Evolutionary conservation across 2,113 vertebrate species (phyloP), one percentile per base, ranked within the genome.

Genomic region (Corydoras sp.): DNA sequence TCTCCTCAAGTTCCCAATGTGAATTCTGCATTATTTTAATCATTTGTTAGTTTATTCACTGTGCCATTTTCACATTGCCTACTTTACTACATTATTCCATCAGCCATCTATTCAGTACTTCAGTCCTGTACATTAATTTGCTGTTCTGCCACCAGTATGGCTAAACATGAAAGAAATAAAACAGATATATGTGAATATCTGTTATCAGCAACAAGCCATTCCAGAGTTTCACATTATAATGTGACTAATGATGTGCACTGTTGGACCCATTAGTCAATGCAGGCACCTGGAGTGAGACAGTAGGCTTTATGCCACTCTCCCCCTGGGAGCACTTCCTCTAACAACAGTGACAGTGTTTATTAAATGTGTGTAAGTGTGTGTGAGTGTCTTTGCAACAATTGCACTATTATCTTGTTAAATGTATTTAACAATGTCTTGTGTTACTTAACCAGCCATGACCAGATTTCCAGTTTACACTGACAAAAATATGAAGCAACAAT

Each of bases 231-330:
- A n/a, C 53, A 63, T 62, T 74, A 59, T 62, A 58, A 24, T 9
- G 58, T 68, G 72, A 67, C 51, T 63, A 68, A 71, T 74, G 68
- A 50, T 51, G 63, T 68, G 59, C 15, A 71, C 58, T 18, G 58
- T 4, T 62, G 35, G 59, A 29, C 24, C 65, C 73, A 75, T 75
- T 75, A 75, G 65, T 62, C 77, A 68, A 32, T 68, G 35, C 59
- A 62, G 69, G 68, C 72, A 75, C 72, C 51, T 71, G 76, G 58
- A 72, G 65, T 6, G 10, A 60, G 71, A 64, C 31, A 58, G 62
- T 35, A 11, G 48, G 62, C 66, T 73, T 77, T 59, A 65, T 32
- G 14, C 11, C 31, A 29, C 61, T 51, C 48, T 14, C 31, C 43
- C 29, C 18, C 53, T 43, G 32, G 51, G 60, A 59, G 11, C 24